Percentiles rank a stretch among this genome's conserved stretches.
These are phyloP conservation scores for Poecilia latipinna DNA, from an alignment of 2,113 vertebrate genomes.

Conservation along the genomic window DNA sequence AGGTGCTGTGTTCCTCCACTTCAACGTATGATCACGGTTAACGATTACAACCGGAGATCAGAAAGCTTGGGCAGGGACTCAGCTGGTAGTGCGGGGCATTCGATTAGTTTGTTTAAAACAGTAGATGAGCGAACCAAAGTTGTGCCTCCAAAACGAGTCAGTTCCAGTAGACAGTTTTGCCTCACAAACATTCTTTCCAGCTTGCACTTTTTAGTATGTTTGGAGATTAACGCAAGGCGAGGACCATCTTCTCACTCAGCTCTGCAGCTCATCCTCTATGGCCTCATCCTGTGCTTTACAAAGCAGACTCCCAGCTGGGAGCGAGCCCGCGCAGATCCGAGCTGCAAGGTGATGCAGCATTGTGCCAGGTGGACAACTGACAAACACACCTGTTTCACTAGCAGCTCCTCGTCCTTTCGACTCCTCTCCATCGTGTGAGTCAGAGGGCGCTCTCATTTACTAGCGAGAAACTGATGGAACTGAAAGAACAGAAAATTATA, in stretches of 20 bases:
- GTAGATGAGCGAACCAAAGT: not conserved
- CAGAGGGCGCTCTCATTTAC: constrained; percentile 17
- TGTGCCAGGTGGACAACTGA: constrained; percentile 34
- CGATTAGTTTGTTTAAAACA: not conserved
- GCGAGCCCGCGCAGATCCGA: constrained; percentile 11
- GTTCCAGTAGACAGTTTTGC: constrained; percentile 24
- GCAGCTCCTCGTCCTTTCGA: constrained; percentile 32
- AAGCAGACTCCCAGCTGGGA: constrained; percentile 15
- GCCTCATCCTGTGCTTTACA: constrained; percentile 16
- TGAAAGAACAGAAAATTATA: constrained; percentile 19
- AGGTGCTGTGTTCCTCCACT: not conserved
- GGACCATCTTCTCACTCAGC: constrained; percentile 10
- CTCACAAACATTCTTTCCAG: not conserved
- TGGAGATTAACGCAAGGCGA: constrained; percentile 25
- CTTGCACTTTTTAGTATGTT: constrained; percentile 34
- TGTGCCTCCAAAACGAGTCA: not conserved
- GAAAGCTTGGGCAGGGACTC: not conserved
- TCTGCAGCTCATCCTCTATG: constrained; percentile 13
- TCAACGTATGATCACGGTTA: not conserved
- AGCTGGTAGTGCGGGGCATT: not conserved
- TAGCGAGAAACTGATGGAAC: constrained; percentile 21
- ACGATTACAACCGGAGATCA: constrained; percentile 8
- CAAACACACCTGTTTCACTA: constrained; percentile 35
- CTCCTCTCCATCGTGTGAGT: constrained; percentile 37
- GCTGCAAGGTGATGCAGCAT: constrained; percentile 13